Conservation (phyloP, 2,888 invertebrate species). For the Philereme transversata region DNA sequence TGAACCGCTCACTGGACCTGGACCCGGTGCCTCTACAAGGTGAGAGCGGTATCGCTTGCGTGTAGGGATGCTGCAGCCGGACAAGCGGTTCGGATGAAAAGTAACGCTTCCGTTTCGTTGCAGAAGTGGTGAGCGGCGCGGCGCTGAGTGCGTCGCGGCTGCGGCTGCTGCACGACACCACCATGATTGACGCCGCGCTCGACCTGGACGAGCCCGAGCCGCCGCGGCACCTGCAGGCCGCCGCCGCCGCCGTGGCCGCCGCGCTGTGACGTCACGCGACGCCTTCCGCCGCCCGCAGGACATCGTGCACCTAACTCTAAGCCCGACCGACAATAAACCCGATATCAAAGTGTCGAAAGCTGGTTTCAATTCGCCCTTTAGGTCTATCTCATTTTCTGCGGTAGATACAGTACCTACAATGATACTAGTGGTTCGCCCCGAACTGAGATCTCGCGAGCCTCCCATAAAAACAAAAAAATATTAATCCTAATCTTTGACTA, state of each 20-base stretch:
- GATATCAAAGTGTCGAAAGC: constrained; percentile 26
- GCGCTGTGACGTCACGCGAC: constrained; percentile 2
- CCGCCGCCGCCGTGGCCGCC: constrained; percentile 28
- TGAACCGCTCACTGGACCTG: constrained; percentile 83
- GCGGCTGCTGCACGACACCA: constrained; percentile 92
- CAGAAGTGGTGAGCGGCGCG: constrained; percentile 56
- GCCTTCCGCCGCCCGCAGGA: constrained; percentile 8
- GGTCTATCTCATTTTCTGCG: no score
- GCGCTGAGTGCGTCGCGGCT: constrained; percentile 88
- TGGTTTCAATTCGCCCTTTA: constrained; percentile 13
- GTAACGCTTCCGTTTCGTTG: constrained; percentile 12
- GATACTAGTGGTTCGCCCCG: not conserved
- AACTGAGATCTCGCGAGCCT: no score
- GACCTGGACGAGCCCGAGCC: constrained; percentile 93
- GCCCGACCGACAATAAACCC: constrained; percentile 25
- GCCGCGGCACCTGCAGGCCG: constrained; percentile 53
- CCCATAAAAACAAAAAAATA: no score
- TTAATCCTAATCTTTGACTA: no score
- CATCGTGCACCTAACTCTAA: constrained; percentile 14
- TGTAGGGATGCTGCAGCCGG: constrained; percentile 25
- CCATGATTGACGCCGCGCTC: constrained; percentile 95
- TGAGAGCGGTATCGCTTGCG: constrained; percentile 23
- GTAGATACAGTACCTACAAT: no score
- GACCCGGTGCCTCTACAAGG: constrained; percentile 72
- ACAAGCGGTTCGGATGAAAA: constrained; percentile 27